phyloP scores from a whole-genome alignment of 2,113 vertebrate species.

The Epinephelus lanceolatus region DNA sequence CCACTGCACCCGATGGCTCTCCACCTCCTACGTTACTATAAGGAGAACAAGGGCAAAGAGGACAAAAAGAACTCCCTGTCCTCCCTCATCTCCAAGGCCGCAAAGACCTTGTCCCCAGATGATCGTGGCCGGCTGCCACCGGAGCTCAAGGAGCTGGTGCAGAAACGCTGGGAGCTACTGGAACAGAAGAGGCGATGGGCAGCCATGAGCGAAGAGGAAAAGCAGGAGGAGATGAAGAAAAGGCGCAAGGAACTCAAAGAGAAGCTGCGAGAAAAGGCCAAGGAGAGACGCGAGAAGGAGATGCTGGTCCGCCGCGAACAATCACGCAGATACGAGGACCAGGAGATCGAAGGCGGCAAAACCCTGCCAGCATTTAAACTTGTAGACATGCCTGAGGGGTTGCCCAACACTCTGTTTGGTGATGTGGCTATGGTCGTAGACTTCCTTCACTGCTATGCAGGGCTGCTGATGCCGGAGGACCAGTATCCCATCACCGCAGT shows the following conservation, averaged over 20 bases:
- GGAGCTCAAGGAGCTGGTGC: conserved; percentile 89
- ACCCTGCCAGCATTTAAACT: conserved; percentile 89
- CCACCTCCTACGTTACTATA: conserved; percentile 95
- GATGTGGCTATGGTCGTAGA: conserved; percentile 96
- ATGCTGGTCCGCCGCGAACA: conserved; percentile 91
- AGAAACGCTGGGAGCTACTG: conserved; percentile 93
- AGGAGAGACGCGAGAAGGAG: conserved; percentile 93
- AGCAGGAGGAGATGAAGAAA: conserved; percentile 90
- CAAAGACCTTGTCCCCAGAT: conserved; percentile 90
- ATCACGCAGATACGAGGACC: conserved; percentile 94
- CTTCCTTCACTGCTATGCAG: conserved; percentile 94
- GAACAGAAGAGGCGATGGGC: conserved; percentile 94
- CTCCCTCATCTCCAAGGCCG: conserved; percentile 91
- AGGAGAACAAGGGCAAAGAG: conserved; percentile 94
- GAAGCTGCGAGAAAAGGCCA: conserved; percentile 92
- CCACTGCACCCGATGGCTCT: conserved; percentile 93
- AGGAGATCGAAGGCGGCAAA: conserved; percentile 90
- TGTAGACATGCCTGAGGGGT: conserved; percentile 95
- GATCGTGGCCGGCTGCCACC: conserved; percentile 93
- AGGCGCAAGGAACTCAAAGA: conserved; percentile 91
- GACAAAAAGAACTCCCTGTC: conserved; percentile 94
- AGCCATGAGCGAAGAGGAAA: conserved; percentile 94
- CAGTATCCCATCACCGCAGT: conserved; percentile 93
- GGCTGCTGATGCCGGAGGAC: conserved; percentile 93
- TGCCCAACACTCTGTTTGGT: conserved; percentile 95